These are phyloP conservation scores for Polypedilum vanderplanki DNA, from an alignment of 1,140 invertebrate genomes.

Conservation along the genomic window DNA sequence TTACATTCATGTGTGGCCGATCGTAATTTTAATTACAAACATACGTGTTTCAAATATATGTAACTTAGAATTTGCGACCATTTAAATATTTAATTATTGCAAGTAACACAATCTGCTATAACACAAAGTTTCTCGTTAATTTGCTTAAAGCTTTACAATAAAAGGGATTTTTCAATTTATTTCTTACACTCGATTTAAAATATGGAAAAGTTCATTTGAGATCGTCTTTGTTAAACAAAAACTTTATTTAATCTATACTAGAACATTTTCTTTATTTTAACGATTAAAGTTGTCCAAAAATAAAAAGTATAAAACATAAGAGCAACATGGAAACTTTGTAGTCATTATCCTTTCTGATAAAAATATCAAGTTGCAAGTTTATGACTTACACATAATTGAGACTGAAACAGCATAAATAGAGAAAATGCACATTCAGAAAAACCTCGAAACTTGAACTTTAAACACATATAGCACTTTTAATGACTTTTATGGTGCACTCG, in stretches of 20 bases:
- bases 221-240: no score
- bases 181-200: neutral
- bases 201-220: no score
- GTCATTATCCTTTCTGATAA: neutral
- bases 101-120: neutral
- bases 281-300: no score
- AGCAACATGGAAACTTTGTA: neutral
- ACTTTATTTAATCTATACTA: no score
- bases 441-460: neutral
- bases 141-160: neutral
- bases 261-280: no score
- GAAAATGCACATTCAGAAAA: neutral
- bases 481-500: conserved; percentile 3
- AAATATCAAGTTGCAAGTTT: neutral
- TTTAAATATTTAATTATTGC: neutral
- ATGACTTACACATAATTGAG: neutral
- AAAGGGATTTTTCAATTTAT: neutral
- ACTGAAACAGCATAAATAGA: neutral
- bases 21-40: no score
- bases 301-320: no score
- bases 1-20: no score
- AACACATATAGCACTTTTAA: neutral
- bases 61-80: neutral
- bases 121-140: no score
- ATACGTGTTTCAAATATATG: neutral